Base-by-base conservation (phyloP, 2,888 invertebrate genomes). In the Pristionchus exspectatus region DNA sequence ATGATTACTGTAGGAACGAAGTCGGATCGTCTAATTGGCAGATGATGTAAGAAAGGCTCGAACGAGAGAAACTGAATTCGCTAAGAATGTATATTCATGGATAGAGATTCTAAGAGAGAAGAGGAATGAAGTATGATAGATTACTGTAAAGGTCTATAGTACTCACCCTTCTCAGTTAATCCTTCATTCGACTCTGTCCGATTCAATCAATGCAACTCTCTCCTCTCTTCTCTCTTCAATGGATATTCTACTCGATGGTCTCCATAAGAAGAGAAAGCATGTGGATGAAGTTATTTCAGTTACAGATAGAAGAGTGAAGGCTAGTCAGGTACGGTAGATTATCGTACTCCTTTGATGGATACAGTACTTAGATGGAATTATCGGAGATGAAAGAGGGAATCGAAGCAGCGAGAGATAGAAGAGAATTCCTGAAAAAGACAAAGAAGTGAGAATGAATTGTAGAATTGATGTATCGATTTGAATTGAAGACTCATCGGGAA, bases 61-160 rank as follows among this genome's bases (percentile, higher is more conserved):
- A 83, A 83, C 83, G 83, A 83, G 83, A 56, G 83, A 83, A 30
- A 56, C 83, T 56, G 56, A 83, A 56, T 83, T 56, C 83, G 83
- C 83, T 18, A 83, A 83, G 54, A 56, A 56, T 83, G 56, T 83
- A 3, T 83, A 83, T 30, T 54, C 83, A 5, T 83, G 83, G 83
- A 56, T 83, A 56, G 83, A 83, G 30, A 56, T 83, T 18, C 83
- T 83, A 2, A n/a, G 56, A 30, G 83, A 83, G 83, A 83, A 56
- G 30, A 83, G 56, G 16, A 83, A 50, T 27, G 83, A 83, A n/a
- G 83, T 83, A 83, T 38, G 21, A 44, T 44, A 24, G 77, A n/a
- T 1, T 77, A 10, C 1, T 24, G 3, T 77, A 18, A 44, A 5
- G 77, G 21, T 44, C 77, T 77, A 21, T 24, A 16, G 38, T 27